A percentile compares a stretch with the other conserved stretches of the same genome.
These are phyloP conservation scores for Xiphydria camelus DNA, from an alignment of 2,888 invertebrate species.

Conservation along the genomic window DNA sequence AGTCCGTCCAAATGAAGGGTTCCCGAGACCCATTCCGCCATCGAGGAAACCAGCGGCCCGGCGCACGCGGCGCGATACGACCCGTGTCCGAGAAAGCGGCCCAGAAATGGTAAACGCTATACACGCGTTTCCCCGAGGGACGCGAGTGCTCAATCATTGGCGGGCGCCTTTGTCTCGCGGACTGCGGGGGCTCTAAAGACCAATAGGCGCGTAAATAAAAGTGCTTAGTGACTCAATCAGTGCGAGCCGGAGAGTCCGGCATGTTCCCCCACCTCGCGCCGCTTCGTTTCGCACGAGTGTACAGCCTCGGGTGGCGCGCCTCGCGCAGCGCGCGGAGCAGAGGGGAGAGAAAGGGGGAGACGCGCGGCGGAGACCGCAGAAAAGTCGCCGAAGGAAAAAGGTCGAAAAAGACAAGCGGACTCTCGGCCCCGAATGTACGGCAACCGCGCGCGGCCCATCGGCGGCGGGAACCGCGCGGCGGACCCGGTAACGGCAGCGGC, in stretches of 20 bases:
- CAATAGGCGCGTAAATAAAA: slow-evolving; percentile 44
- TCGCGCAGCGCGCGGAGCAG: too few species aligned
- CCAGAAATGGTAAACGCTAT: too few species aligned
- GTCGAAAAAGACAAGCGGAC: slow-evolving; percentile 21
- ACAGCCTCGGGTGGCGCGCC: too few species aligned
- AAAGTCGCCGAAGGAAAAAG: slow-evolving; percentile 18
- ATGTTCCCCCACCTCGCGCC: too few species aligned
- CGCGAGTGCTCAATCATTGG: slow-evolving; percentile 38
- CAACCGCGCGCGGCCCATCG: slow-evolving; percentile 4
- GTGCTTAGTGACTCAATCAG: slow-evolving; percentile 48
- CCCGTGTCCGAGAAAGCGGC: too few species aligned
- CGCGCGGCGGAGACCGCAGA: slow-evolving; percentile 12
- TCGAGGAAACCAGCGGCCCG: too few species aligned
- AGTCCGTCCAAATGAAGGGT: too few species aligned
- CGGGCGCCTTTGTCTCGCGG: slow-evolving; percentile 37
- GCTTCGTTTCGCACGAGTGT: too few species aligned
- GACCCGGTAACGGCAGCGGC: too few species aligned
- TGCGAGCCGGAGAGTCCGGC: slow-evolving; percentile 20
- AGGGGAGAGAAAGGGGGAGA: slow-evolving; percentile 5
- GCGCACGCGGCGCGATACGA: too few species aligned
- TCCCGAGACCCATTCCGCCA: too few species aligned
- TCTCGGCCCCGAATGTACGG: neutral
- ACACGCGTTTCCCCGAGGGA: slow-evolving; percentile 46
- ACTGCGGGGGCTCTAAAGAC: slow-evolving; percentile 34
- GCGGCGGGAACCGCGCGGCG: slow-evolving; percentile 3